These are phyloP conservation scores for Zeus faber DNA, from an alignment of 2,113 vertebrate genomes.

Conservation along the genomic window DNA sequence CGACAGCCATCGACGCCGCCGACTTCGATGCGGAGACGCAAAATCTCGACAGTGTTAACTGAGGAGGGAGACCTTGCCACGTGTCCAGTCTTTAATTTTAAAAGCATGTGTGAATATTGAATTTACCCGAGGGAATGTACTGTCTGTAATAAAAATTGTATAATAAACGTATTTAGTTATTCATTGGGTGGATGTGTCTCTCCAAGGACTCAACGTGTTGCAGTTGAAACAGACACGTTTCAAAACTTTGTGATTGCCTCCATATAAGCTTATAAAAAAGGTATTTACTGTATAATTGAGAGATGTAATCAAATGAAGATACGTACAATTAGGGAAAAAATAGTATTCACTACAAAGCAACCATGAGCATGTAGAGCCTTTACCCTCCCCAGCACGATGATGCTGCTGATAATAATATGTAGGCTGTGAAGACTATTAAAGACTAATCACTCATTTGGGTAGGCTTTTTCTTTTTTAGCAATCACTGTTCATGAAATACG, in stretches of 20 bases:
- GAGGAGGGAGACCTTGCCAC: no score
- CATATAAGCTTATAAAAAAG: slow-evolving; percentile 57
- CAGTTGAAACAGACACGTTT: slow-evolving; percentile 34
- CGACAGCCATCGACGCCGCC: no score
- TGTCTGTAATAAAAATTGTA: slow-evolving; percentile 78
- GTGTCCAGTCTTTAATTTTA: slow-evolving; percentile 31
- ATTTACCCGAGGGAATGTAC: slow-evolving; percentile 77
- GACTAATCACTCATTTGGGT: slow-evolving; percentile 37
- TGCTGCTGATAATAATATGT: slow-evolving; percentile 31
- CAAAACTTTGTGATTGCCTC: slow-evolving; percentile 54
- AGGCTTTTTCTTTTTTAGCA: slow-evolving; percentile 43
- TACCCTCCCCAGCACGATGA: slow-evolving; percentile 23
- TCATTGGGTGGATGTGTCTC: slow-evolving; percentile 54
- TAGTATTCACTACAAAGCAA: slow-evolving; percentile 40
- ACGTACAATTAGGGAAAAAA: slow-evolving; percentile 41
- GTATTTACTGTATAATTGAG: slow-evolving; percentile 44
- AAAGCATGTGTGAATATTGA: slow-evolving; percentile 73
- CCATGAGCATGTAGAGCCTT: slow-evolving; percentile 43
- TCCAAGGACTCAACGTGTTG: slow-evolving; percentile 53
- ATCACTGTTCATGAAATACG: slow-evolving; percentile 41
- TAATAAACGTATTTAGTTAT: slow-evolving; percentile 78
- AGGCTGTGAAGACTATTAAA: slow-evolving; percentile 39
- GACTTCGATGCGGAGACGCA: no score
- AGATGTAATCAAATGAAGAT: slow-evolving; percentile 50
- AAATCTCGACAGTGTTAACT: no score